Evolutionary conservation across 2,888 invertebrate species (phyloP), one percentile per base, ranked within the genome.

Genomic region (Heliconius ethilla): DNA sequence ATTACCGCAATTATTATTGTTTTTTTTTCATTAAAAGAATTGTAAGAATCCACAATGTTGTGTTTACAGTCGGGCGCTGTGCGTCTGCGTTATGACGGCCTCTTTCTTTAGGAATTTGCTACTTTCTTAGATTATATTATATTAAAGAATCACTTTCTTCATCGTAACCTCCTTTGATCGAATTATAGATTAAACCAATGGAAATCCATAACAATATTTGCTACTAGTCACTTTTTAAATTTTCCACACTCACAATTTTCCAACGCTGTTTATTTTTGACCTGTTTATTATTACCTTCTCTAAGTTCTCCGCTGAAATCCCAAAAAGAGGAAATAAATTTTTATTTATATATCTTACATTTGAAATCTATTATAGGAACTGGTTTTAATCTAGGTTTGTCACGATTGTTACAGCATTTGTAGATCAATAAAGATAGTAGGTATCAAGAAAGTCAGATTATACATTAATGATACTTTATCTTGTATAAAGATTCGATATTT

Each of bases 381-480:
- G 25, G 40, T 13, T 67, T 67, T 11, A n/a, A 67, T 37, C 13
- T 67, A 37, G 67, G 37, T 67, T 37, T 67, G 67, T 67, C 67
- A 67, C 67, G 67, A 40, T 67, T 67, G 67, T 67, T 67, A 40
- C 67, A 25, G n/a, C 40, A 67, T 13, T 67, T 40, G 11, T 67
- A 40, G 67, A n/a, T 40, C 40, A n/a, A 67, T 67, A 67, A 25
- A 67, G 67, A 67, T 67, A 37, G 67, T 37, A 67, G 15, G 55
- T 55, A 22, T 67, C 67, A 40, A 40, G 13, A 40, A 40, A 67
- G n/a, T 4, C n/a, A 67, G 67, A 40, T 40, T 25, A 67, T 25
- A 40, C 13, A 40, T 67, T 40, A 67, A 67, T 40, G 67, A 67
- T 67, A 67, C n/a, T 67, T n/a, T 67, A 67, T 67, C 40, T n/a